A percentile compares a stretch with the other conserved stretches of the same genome.
Evolutionary conservation across 2,888 invertebrate species (phyloP).

Genomic region (Cheilosia scutellata): DNA sequence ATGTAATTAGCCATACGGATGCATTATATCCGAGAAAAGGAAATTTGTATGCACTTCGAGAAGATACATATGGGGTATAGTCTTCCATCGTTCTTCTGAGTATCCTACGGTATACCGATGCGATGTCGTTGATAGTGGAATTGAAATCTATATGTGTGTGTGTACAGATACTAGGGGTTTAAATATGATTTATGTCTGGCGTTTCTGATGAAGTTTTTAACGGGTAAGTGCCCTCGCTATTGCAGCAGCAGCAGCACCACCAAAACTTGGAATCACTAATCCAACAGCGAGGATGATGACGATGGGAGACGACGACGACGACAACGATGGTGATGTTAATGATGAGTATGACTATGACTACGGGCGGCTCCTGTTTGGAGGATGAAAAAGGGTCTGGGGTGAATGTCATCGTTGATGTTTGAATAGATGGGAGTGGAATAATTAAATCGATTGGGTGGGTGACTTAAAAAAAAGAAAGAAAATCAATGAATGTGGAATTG

Average conservation of each 20-base stretch:
- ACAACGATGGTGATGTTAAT: constrained; percentile 20
- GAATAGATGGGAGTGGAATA: constrained; percentile 39
- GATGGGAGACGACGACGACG: constrained; percentile 24
- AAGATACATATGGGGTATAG: constrained; percentile 67
- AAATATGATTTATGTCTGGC: constrained; percentile 75
- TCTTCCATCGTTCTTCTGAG: constrained; percentile 39
- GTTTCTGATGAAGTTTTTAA: constrained; percentile 71
- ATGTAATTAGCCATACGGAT: constrained; percentile 71
- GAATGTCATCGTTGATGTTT: constrained; percentile 64
- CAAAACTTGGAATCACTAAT: constrained; percentile 44
- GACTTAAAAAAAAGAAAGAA: background rate
- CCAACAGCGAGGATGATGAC: constrained; percentile 37
- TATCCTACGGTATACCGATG: constrained; percentile 11
- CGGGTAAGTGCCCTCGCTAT: constrained; percentile 64
- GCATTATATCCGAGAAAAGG: constrained; percentile 57
- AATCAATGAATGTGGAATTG: constrained; percentile 52
- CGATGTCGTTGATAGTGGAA: constrained; percentile 56
- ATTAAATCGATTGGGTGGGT: constrained; percentile 64
- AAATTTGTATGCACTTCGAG: constrained; percentile 71
- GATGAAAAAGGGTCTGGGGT: constrained; percentile 37
- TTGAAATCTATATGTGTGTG: constrained; percentile 36
- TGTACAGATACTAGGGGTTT: constrained; percentile 18
- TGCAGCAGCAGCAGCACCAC: background rate
- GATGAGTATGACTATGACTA: background rate
- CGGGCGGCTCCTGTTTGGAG: constrained; percentile 44